A percentile compares a stretch with the other conserved stretches of the same genome.
These are phyloP conservation scores for Nothoprocta pentlandii DNA, from an alignment of 2,113 vertebrate genomes.

Conservation along the genomic window DNA sequence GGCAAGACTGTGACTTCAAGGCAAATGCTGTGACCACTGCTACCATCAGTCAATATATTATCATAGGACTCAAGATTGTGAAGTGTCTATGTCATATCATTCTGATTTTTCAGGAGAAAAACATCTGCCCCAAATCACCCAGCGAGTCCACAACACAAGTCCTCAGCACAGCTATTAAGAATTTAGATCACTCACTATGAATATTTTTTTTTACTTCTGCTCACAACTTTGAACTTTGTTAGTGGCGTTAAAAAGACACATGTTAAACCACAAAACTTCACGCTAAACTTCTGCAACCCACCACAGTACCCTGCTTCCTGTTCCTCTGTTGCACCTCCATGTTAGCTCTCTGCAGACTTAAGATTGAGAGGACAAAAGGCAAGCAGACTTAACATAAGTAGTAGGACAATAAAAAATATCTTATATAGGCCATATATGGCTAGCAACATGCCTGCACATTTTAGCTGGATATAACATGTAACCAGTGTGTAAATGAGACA, in stretches of 20 bases:
- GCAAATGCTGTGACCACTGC: no score
- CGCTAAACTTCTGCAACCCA: neutral
- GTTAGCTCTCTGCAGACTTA: neutral
- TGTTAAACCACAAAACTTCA: neutral
- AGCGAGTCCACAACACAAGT: neutral
- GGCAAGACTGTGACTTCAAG: neutral
- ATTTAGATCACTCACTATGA: neutral
- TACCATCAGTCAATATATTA: neutral
- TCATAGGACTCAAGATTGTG: neutral
- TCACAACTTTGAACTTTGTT: neutral
- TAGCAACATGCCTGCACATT: neutral
- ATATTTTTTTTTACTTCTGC: neutral
- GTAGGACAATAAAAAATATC: neutral
- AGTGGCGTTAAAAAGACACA: neutral
- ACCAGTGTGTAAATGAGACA: neutral
- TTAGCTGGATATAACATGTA: neutral
- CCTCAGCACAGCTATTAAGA: neutral
- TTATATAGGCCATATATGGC: neutral
- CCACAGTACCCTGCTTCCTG: neutral
- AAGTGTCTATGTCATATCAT: neutral
- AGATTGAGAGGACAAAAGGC: neutral
- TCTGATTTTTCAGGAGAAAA: neutral
- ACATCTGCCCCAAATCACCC: neutral
- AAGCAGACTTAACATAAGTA: neutral
- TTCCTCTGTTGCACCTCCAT: neutral